Percentiles rank a stretch among this genome's conserved stretches.
phyloP scores from a whole-genome alignment of 1,140 invertebrate genomes.

The Drosophila mauritiana region DNA sequence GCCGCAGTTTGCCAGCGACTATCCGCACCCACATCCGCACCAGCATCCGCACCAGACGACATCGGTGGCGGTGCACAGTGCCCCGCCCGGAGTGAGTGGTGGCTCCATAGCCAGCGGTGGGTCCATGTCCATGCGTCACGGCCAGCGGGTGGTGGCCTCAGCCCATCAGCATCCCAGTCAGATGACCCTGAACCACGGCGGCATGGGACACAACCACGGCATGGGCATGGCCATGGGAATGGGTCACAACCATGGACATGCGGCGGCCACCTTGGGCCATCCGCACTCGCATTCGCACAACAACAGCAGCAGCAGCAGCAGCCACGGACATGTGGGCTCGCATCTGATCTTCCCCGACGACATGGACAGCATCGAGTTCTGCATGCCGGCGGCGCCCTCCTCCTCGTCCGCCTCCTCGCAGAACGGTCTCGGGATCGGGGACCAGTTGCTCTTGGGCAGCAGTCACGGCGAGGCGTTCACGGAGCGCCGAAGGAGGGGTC shows the following conservation, averaged over 20 bases:
- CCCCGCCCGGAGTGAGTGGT: conserved; percentile 11
- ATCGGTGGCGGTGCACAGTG: conserved; percentile 62
- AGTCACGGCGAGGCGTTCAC: conserved; percentile 72
- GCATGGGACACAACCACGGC: conserved; percentile 25
- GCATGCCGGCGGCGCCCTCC: conserved; percentile 68
- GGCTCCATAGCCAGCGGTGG: conserved; percentile 15
- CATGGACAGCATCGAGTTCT: conserved; percentile 82
- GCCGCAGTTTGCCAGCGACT: conserved; percentile 76
- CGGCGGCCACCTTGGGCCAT: conserved; percentile 63
- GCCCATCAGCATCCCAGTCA: conserved; percentile 31
- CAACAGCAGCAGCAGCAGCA: conserved; percentile 34
- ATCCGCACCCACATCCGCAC: conserved; percentile 61
- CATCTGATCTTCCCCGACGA: conserved; percentile 81
- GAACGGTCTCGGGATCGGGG: conserved; percentile 55
- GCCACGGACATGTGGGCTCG: conserved; percentile 22
- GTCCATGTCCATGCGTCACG: conserved; percentile 62
- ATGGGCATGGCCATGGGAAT: conserved; percentile 1
- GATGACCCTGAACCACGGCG: conserved; percentile 52
- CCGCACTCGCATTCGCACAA: conserved; percentile 51
- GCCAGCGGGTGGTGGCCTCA: conserved; percentile 29
- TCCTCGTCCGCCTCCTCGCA: conserved; percentile 61
- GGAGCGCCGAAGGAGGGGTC: conserved; percentile 71
- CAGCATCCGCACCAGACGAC: conserved; percentile 57
- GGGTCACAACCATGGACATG: conserved; percentile 2
- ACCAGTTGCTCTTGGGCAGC: conserved; percentile 64